These are phyloP conservation scores for Limenitis camilla DNA, from an alignment of 2,888 invertebrate species.

Conservation along the genomic window DNA sequence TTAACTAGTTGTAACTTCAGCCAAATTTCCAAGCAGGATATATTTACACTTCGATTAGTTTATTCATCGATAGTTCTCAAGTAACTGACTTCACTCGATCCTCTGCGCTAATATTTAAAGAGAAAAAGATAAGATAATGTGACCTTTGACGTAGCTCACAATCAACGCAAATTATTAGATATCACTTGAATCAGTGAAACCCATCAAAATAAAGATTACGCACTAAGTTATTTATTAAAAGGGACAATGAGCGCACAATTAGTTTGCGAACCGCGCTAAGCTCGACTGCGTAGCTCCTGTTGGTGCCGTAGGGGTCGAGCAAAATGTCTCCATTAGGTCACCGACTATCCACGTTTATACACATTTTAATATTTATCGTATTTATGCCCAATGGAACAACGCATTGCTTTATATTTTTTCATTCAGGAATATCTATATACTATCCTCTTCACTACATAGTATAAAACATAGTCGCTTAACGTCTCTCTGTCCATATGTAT, in stretches of 20 bases:
- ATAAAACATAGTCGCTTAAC: no score
- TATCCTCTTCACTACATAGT: no score
- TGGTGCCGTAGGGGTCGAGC: conserved; percentile 42
- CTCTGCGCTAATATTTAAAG: conserved; percentile 70
- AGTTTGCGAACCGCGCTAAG: conserved; percentile 28
- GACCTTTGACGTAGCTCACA: conserved; percentile 65
- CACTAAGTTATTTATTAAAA: conserved; percentile 38
- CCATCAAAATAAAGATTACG: conserved; percentile 63
- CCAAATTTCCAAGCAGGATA: conserved; percentile 4
- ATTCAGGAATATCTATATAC: no score
- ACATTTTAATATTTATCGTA: conserved; percentile 63
- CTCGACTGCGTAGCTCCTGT: conserved; percentile 36
- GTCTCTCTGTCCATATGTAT: no score
- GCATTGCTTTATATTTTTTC: not conserved
- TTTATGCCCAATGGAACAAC: conserved; percentile 35
- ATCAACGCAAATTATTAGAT: conserved; percentile 63
- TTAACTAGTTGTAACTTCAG: conserved; percentile 18
- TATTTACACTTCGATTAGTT: conserved; percentile 38
- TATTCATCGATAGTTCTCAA: conserved; percentile 51
- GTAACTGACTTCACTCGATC: conserved; percentile 66
- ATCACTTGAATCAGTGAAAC: conserved; percentile 46
- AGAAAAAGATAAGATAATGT: conserved; percentile 65
- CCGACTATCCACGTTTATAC: conserved; percentile 45
- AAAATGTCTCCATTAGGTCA: conserved; percentile 51
- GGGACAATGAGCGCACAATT: conserved; percentile 37